phyloP scores from a whole-genome alignment of 2,113 vertebrate genomes.

The Haemorhous mexicanus region DNA sequence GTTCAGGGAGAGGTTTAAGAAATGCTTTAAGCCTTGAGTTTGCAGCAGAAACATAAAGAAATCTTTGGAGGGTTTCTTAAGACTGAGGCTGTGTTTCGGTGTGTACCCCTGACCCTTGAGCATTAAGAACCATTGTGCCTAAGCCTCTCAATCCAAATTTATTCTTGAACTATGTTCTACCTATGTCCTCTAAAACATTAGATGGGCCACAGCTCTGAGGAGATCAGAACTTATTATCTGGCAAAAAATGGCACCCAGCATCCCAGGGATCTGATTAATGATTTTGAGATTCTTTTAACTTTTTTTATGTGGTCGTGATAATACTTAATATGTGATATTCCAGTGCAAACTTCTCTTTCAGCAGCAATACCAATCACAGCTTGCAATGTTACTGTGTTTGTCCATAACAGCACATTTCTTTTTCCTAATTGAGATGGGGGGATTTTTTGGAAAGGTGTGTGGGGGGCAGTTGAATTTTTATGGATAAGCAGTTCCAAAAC shows the following conservation, averaged over 20 bases:
- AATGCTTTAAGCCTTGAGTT: neutral
- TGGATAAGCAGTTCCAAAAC: neutral
- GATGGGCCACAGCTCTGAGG: neutral
- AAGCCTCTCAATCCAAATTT: neutral
- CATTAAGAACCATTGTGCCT: neutral
- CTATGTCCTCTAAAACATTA: neutral
- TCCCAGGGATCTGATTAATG: neutral
- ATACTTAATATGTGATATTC: neutral
- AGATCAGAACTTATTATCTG: neutral
- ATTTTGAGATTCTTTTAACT: neutral
- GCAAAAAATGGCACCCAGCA: neutral
- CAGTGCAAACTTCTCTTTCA: neutral
- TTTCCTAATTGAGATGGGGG: neutral
- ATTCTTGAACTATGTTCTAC: neutral
- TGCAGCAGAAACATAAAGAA: neutral
- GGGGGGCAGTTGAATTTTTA: neutral
- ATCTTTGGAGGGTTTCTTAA: neutral
- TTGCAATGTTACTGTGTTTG: neutral
- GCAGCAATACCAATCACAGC: neutral
- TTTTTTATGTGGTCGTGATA: neutral
- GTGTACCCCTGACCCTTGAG: neutral
- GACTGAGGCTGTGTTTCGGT: neutral
- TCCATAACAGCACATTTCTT: neutral
- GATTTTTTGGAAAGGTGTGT: neutral
- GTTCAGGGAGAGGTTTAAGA: neutral